Base-by-base conservation (phyloP, 2,888 invertebrate genomes). In the Pegoplata infirma region DNA sequence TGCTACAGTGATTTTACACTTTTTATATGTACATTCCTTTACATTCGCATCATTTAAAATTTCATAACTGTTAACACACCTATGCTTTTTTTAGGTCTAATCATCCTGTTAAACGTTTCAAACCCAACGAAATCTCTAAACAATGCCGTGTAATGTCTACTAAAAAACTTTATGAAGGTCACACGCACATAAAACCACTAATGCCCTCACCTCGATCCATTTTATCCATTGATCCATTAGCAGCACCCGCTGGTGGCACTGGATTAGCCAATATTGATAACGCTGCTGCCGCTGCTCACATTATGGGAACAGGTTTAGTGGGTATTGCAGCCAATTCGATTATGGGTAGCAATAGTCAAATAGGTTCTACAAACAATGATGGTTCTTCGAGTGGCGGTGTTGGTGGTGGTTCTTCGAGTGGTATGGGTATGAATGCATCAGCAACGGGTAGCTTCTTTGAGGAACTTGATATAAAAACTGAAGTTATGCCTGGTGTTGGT, bases 101-200 rank as follows among this genome's bases (percentile, higher is more conserved):
- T 88, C 95, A 97, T 90, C 97, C 97, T 0, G 95, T 97, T 78
- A 98, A 97, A 90, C 93, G 95, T 84, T 94, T 96, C 90, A 95
- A 96, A 89, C 91, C 92, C 32, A 91, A 89, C 56, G 90, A 92
- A 83, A 88, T 91, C 83, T 86, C 89, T 36, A 91, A 91, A 80
- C 89, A 84, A 67, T 83, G 84, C 82, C 84, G 86, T 56, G 88
- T 89, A 56, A 87, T 90, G 81, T 88, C 90, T 66, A 87, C 88
- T 79, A 87, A 86, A 84, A 87, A 93, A 88, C 90, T 94, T 80
- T 94, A 93, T 89, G 92, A 92, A 66, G 92, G 92, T 0, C 92
- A 92, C 86, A 89, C 91, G 89, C 89, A 91, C 74, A 87, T 89
- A 16, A 90, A 90, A 80, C 89, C 90, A 7, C 86, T 90, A 40